Evolutionary conservation across 2,797 vertebrate genomes (phyloP), one percentile per base, ranked within the genome.

Genomic region (Pelobates cultripes): DNA sequence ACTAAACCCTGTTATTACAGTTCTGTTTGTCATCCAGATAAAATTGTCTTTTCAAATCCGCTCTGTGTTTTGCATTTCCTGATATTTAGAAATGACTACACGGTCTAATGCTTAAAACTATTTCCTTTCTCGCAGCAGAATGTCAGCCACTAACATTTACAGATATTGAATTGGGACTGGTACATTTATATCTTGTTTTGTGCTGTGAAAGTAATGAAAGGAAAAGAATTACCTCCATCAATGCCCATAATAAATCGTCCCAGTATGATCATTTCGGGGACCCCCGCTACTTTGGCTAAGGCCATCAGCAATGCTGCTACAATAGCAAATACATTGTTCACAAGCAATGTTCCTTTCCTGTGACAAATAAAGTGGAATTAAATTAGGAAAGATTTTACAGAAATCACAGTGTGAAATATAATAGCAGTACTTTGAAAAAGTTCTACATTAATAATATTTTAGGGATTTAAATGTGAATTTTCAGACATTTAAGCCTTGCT

Each of bases 211-310:
- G 47, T 17, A 51, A 55, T 53, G 53, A 28, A 43, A 61, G 15
- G n/a, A n/a, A 61, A 44, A 71, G 75, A 81, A 8, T 94, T 88
- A 99, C 98, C 97, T 89, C 94, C 97, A 86, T 98, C 95, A 66
- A 99, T 86, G 0, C 97, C 97, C 70, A 99, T 96, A 82, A 98
- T 79, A 80, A 97, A 83, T 0, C 97, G 94, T 1, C 98, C 97
- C 75, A 97, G 55, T 3, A 99, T 95, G 85, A 99, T 93, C 96
- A 99, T 97, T 87, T 99, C 97, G 77, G 97, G 96, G 0, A 95
- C 94, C 14, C 90, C 91, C 0, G 93, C 95, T 79, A 40, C 85
- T 73, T 92, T 90, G 1, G 96, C 94, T 40, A 96, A 88, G 43
- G 95, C 90, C 91, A 98, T 94, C 84, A 99, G 84, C 85, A 98